Evolutionary conservation across 30 jellyfish, hydroid and myxozoan genomes (phyloP).

Genomic region (Chrysaora quinquecirrha): DNA sequence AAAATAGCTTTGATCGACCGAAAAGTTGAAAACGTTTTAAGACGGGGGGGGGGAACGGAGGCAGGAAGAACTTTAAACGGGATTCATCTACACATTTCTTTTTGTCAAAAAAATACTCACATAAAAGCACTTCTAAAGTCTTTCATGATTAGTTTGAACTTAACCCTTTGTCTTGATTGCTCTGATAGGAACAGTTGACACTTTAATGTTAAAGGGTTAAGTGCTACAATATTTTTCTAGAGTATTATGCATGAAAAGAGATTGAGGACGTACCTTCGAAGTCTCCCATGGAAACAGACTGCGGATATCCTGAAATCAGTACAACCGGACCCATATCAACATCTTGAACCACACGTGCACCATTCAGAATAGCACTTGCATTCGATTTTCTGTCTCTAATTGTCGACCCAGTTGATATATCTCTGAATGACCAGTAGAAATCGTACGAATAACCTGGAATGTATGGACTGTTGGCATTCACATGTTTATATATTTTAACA

Average conservation of each 20-base stretch:
- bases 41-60: no score
- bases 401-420: slow-evolving; percentile 24
- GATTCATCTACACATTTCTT: no score
- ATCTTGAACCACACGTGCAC: slow-evolving; percentile 62
- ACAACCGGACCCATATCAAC: slow-evolving; percentile 39
- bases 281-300: slow-evolving; percentile 43
- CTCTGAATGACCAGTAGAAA: slow-evolving; percentile 45
- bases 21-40: no score
- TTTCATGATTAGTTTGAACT: neutral
- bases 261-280: slow-evolving; percentile 29
- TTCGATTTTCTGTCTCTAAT: slow-evolving; percentile 38
- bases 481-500: neutral
- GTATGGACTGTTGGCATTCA: neutral
- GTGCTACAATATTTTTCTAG: neutral
- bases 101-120: neutral
- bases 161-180: no score
- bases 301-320: slow-evolving; percentile 48
- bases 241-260: neutral
- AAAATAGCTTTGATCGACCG: no score
- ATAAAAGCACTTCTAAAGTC: neutral
- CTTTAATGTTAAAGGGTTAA: neutral
- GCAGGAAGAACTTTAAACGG: no score
- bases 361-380: slow-evolving; percentile 43
- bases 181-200: no score
- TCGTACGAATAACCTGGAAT: slow-evolving; percentile 42